Percentiles rank a stretch among this genome's conserved stretches.
Evolutionary conservation across 2,888 invertebrate genomes (phyloP).

Genomic region (Sclerodermus sp.): DNA sequence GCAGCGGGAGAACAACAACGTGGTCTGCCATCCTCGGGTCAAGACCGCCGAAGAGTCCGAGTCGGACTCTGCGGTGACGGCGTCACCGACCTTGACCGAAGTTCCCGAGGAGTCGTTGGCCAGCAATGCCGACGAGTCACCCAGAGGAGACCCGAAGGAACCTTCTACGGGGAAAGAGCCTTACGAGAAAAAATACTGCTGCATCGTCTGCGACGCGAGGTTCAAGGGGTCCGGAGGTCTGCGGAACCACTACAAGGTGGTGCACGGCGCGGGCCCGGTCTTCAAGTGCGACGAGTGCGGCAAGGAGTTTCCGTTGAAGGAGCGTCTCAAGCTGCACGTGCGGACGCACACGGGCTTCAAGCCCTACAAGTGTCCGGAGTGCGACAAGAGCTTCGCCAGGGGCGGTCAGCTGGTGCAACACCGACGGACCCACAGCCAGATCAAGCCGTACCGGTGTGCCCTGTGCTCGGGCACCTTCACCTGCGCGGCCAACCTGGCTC

Average conservation of each 20-base stretch:
- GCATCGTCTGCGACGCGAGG: constrained; percentile 45
- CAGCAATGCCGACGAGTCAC: too few species aligned
- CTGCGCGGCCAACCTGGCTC: constrained; percentile 57
- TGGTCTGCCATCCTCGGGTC: constrained; percentile 11
- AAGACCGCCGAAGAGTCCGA: background rate
- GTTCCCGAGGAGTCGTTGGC: background rate
- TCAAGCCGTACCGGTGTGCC: constrained; percentile 72
- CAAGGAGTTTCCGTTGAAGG: constrained; percentile 76
- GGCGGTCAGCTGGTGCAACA: constrained; percentile 78
- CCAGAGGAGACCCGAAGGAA: background rate
- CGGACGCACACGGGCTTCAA: constrained; percentile 73
- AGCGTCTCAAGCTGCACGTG: constrained; percentile 73
- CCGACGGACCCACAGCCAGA: constrained; percentile 72
- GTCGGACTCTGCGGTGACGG: background rate
- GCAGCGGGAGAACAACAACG: constrained; percentile 47
- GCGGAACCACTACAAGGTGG: constrained; percentile 52
- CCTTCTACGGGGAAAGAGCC: constrained; percentile 2
- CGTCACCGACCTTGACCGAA: too few species aligned
- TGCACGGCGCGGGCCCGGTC: constrained; percentile 53
- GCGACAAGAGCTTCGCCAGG: constrained; percentile 69
- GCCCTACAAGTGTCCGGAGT: constrained; percentile 67
- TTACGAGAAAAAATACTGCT: constrained; percentile 42
- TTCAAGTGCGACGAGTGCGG: constrained; percentile 75
- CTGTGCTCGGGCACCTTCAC: constrained; percentile 74
- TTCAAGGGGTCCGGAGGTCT: constrained; percentile 54